Evolutionary conservation across 2,113 vertebrate species (phyloP), one percentile per base, ranked within the genome.

Genomic region (Dendropsophus ebraccatus): DNA sequence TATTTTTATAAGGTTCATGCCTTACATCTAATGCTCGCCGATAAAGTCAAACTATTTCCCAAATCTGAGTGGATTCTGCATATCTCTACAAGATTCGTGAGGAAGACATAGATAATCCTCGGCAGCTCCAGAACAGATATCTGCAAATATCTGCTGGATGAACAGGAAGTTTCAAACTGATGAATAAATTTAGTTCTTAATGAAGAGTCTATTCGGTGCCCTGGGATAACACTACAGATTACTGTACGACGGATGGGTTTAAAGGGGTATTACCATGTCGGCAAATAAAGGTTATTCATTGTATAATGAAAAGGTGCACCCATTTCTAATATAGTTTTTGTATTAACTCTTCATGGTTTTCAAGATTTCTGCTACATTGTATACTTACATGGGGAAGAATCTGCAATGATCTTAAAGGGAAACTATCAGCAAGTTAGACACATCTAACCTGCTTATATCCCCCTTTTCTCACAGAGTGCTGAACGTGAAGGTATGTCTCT

Each of bases 51-150:
- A 7, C 45, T 11, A 28, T 49, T 49, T 23, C 23, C 45, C 8
- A n/a, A 28, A 50, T 28, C n/a, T 47, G 50, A 14, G n/a, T 28
- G 45, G 41, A n/a, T 75, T 49, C 73, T 75, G 73, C 6, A 75
- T 50, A 50, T 49, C 12, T 50, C 45, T 75, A 75, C 47, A 50
- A 50, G 47, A 49, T 50, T 49, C 11, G 9, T 50, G 14, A 67
- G 25, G 5, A 75, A 50, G 73, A 58, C 49, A 78, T 2, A 35
- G 30, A 32, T 78, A 78, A 56, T 78, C 76, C 49, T 56, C 76
- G 4, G 52, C 19, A 58, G 50, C 28, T 58, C n/a, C 52, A 78
- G 21, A 58, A 1, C 21, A 32, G 32, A 54, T 23, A n/a, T 56
- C 32, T 37, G 50, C 8, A 37, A 56, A 21, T 54, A 78, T 32